Evolutionary conservation across 2,888 invertebrate species (phyloP).

Genomic region (Girardia tigrina): DNA sequence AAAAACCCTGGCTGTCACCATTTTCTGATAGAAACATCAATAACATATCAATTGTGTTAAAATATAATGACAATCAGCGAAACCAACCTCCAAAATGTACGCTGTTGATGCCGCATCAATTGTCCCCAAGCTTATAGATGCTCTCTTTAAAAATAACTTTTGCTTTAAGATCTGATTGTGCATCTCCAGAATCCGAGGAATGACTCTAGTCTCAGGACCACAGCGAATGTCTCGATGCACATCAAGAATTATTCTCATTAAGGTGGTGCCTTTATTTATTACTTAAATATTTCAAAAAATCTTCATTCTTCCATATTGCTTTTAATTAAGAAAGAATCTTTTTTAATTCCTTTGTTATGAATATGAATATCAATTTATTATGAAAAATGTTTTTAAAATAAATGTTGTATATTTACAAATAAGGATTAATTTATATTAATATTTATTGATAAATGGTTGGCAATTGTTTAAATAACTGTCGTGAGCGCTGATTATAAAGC

Average conservation of each 20-base stretch:
- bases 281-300: background rate
- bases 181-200: conserved; percentile 85
- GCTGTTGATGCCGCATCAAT: conserved; percentile 79
- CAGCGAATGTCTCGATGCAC: conserved; percentile 90
- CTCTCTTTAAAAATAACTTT: conserved; percentile 72
- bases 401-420: no score
- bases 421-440: no score
- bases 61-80: background rate
- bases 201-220: conserved; percentile 84
- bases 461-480: no score
- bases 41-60: background rate
- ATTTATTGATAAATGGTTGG: no score
- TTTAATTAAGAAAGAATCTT: no score
- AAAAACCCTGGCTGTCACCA: no score
- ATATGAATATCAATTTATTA: no score
- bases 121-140: conserved; percentile 55
- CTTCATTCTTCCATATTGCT: no score
- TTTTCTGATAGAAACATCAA: no score
- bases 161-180: conserved; percentile 87
- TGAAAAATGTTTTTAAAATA: no score
- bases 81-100: conserved; percentile 75
- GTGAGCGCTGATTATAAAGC: no score
- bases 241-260: conserved; percentile 93
- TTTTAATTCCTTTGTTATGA: no score
- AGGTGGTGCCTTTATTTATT: conserved; percentile 61